Conservation (phyloP, 1,140 invertebrate species). For the Pissodes strobi region DNA sequence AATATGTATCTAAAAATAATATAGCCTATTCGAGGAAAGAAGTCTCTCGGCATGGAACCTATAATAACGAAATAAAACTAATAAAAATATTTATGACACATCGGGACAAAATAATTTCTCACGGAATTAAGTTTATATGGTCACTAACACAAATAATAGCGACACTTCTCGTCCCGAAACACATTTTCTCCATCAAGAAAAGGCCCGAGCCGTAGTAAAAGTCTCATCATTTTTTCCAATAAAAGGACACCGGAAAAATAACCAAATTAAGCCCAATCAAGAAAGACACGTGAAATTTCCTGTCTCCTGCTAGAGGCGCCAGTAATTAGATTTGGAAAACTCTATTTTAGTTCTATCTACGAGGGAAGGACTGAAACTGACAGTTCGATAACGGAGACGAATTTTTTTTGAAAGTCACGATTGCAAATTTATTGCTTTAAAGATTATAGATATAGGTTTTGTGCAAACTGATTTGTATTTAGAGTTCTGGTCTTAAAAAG, state of each 20-base stretch:
- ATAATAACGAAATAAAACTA: too few relatives aligned
- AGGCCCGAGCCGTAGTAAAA: neutral
- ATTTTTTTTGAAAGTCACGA: too few relatives aligned
- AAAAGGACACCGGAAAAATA: slow-evolving; percentile 24
- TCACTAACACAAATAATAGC: slow-evolving; percentile 2
- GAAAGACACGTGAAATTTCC: slow-evolving; percentile 24
- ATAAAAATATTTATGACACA: too few relatives aligned
- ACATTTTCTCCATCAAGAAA: slow-evolving; percentile 5
- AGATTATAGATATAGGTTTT: too few relatives aligned
- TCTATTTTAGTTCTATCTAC: slow-evolving; percentile 24
- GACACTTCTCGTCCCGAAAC: neutral
- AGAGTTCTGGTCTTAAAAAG: too few relatives aligned
- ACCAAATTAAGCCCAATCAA: slow-evolving; percentile 27
- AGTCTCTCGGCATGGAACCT: too few relatives aligned
- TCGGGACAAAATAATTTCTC: slow-evolving; percentile 5
- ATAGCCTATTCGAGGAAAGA: too few relatives aligned
- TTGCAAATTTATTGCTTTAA: too few relatives aligned
- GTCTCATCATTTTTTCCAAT: slow-evolving; percentile 29
- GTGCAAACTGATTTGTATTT: too few relatives aligned
- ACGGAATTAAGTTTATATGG: slow-evolving; percentile 8
- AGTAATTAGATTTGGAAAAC: slow-evolving; percentile 21
- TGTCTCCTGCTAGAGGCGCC: slow-evolving; percentile 11
- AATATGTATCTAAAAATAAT: too few relatives aligned
- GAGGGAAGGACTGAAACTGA: too few relatives aligned
- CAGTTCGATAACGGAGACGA: too few relatives aligned